A percentile compares a stretch with the other conserved stretches of the same genome.
Evolutionary conservation across 92 coral and sea anemone species (phyloP).

Genomic region (Ricordea florida): DNA sequence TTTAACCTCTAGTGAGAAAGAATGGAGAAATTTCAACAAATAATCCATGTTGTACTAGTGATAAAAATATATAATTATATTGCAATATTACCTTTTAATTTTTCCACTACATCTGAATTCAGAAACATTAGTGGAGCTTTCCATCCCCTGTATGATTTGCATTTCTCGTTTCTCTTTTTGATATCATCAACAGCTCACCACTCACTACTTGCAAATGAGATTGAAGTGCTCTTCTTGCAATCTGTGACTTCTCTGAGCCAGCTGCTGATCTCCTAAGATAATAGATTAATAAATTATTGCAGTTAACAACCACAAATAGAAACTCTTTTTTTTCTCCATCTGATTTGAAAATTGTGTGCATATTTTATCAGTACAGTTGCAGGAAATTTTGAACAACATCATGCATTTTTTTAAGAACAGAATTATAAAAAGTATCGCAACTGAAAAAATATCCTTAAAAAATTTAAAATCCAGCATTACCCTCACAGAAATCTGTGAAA

Average conservation of each 20-base stretch:
- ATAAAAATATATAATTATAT: background rate
- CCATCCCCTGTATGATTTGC: slow-evolving; percentile 12
- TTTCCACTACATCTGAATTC: background rate
- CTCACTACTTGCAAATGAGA: background rate
- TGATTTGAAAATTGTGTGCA: too few relatives aligned
- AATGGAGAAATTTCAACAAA: background rate
- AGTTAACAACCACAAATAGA: too few relatives aligned
- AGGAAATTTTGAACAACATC: background rate
- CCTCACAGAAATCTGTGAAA: slow-evolving; percentile 6
- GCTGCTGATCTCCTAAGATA: slow-evolving; percentile 3
- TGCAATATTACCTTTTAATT: background rate
- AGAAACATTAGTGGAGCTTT: background rate
- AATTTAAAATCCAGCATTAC: background rate
- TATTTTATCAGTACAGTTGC: too few relatives aligned
- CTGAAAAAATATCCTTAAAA: too few relatives aligned
- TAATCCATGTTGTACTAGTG: background rate
- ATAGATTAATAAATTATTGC: background rate
- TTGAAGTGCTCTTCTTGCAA: background rate
- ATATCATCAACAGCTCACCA: background rate
- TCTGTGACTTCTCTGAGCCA: background rate
- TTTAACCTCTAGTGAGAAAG: background rate
- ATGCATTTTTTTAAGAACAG: background rate
- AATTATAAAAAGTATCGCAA: background rate
- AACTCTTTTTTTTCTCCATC: too few relatives aligned
- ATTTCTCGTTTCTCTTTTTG: slow-evolving; percentile 2